Base-by-base conservation (phyloP, 2,797 vertebrate species). In the Paedocypris micromegethes region DNA sequence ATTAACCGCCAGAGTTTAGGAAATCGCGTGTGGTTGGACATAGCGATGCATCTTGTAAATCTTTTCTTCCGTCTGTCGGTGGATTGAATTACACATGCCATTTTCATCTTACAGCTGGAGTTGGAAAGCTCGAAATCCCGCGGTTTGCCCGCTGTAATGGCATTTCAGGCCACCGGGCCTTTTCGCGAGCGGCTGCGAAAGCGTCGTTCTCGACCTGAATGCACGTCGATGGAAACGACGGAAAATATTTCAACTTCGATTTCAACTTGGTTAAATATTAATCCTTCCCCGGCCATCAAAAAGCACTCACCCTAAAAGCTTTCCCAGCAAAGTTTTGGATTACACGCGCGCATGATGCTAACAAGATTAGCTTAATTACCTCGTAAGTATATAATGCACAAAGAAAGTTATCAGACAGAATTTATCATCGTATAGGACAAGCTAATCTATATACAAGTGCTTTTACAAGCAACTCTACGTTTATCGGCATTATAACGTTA, bases 221-320 rank as follows among this genome's bases (percentile, higher is more conserved):
- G 56, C 45, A 67, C 57, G 44, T 9, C 23, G 55, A 53, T 55
- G 23, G 59, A 44, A 48, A 64, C n/a, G 6, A 4, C 53, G 50
- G 55, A 61, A 64, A 70, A 64, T 4, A 5, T 43, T 23, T 56
- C 62, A 50, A 70, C 68, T 60, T 51, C 50, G 60, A 63, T 70
- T 70, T 64, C 53, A 64, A 47, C 52, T 63, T 63, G 52, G 59
- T 70, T 70, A 70, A 70, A 63, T 70, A 70, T 70, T 70, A 62
- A 70, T 70, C 58, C 37, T 50, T 69, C 8, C 52, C 39, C 52
- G 54, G 59, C 58, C 51, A 62, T 63, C 46, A 63, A 63, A 63
- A 63, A 56, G 68, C 68, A 70, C 68, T 70, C 68, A 56, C 39
- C 68, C 23, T 70, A 70, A 70, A 50, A 70, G 68, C 59, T 63